These are phyloP conservation scores for Listronotus oregonensis DNA, from an alignment of 1,140 invertebrate genomes.

Conservation along the genomic window DNA sequence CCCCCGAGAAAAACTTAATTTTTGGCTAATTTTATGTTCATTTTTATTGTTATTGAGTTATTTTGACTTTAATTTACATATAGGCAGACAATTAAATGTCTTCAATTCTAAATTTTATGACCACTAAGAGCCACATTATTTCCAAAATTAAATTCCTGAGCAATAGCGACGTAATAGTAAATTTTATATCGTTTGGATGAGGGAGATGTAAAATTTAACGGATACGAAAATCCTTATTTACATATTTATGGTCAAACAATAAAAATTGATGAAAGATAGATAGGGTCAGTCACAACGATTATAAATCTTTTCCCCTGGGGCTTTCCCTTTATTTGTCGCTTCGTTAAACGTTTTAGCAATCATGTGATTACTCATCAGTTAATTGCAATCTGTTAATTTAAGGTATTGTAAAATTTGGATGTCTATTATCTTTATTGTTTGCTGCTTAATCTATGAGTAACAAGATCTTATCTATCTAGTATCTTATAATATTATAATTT, in stretches of 20 bases:
- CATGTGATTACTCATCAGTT: constrained; percentile 15
- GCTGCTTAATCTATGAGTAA: too few relatives aligned
- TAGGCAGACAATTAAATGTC: too few relatives aligned
- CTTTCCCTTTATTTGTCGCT: constrained; percentile 4
- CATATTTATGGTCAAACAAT: constrained; percentile 23
- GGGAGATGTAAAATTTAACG: constrained; percentile 8
- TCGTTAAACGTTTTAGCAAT: constrained; percentile 6
- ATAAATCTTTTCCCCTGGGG: constrained; percentile 3
- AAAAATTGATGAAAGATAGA: constrained; percentile 19
- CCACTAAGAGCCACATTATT: background rate
- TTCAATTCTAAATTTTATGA: background rate
- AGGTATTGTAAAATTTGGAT: background rate
- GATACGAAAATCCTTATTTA: constrained; percentile 13
- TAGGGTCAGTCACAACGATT: constrained; percentile 1
- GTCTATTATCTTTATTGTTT: too few relatives aligned
- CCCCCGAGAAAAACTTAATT: too few relatives aligned
- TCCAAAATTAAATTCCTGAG: constrained; percentile 9
- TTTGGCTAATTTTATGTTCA: too few relatives aligned
- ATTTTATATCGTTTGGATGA: background rate
- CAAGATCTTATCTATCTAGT: too few relatives aligned
- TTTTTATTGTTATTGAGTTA: too few relatives aligned
- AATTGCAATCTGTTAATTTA: constrained; percentile 15
- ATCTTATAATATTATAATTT: too few relatives aligned
- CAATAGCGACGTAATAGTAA: constrained; percentile 5
- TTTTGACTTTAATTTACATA: too few relatives aligned